These are phyloP conservation scores for Eupithecia subumbrata DNA, from an alignment of 2,888 invertebrate genomes.

Conservation along the genomic window DNA sequence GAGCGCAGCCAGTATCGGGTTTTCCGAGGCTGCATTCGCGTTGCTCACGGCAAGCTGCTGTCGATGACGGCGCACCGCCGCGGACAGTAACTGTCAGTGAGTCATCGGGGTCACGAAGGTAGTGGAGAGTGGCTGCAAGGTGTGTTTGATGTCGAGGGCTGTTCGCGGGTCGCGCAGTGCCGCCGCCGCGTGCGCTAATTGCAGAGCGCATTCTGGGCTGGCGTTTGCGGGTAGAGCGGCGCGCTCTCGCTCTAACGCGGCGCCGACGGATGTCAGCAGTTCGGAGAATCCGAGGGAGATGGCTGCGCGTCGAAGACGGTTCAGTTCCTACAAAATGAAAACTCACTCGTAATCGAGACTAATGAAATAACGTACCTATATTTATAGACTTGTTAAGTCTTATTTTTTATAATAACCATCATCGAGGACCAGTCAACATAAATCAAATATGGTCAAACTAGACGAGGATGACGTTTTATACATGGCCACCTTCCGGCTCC, in stretches of 20 bases:
- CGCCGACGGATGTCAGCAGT: slow-evolving; percentile 92
- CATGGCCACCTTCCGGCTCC: too few species aligned
- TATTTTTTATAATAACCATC: too few species aligned
- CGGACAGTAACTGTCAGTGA: slow-evolving; percentile 44
- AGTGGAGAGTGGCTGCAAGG: slow-evolving; percentile 67
- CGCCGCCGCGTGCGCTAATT: slow-evolving; percentile 94
- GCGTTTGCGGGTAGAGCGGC: slow-evolving; percentile 89
- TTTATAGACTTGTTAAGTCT: too few species aligned
- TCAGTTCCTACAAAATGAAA: slow-evolving; percentile 88
- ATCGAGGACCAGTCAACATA: too few species aligned
- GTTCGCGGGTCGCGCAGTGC: slow-evolving; percentile 89
- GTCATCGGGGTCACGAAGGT: slow-evolving; percentile 62
- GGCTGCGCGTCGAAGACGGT: slow-evolving; percentile 94
- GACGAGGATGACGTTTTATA: too few species aligned
- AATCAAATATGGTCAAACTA: too few species aligned
- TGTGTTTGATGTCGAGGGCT: slow-evolving; percentile 74
- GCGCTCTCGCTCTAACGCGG: slow-evolving; percentile 95
- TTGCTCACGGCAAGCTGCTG: slow-evolving; percentile 8
- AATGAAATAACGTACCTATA: too few species aligned
- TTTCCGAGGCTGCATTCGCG: slow-evolving; percentile 19
- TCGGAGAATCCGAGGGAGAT: slow-evolving; percentile 96
- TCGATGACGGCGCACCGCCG: slow-evolving; percentile 1
- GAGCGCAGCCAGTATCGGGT: slow-evolving; percentile 40
- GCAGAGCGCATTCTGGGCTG: slow-evolving; percentile 94
- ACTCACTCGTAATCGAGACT: too few species aligned